A percentile compares a stretch with the other conserved stretches of the same genome.
Conservation (phyloP, 2,888 invertebrate genomes). For the Tipula helvola region DNA sequence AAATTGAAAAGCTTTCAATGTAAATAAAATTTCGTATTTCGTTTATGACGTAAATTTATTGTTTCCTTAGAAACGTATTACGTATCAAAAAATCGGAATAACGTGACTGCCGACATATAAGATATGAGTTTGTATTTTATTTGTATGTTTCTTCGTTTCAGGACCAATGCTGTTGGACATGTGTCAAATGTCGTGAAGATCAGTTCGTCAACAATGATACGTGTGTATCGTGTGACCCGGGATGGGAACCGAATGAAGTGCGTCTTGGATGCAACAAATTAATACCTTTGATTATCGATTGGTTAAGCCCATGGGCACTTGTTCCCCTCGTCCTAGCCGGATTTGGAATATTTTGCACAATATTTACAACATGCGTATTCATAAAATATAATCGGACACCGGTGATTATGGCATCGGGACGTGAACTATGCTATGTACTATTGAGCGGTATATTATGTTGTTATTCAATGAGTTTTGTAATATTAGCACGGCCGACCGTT, state of each 20-base stretch:
- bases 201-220: conserved; percentile 48
- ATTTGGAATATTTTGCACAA: conserved; percentile 46
- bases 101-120: neutral
- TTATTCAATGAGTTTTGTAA: conserved; percentile 57
- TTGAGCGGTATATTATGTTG: conserved; percentile 56
- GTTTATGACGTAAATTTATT: neutral
- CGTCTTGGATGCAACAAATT: conserved; percentile 44
- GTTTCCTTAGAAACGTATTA: neutral
- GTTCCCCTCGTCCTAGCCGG: conserved; percentile 49
- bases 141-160: conserved; percentile 20
- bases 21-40: neutral
- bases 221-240: conserved; percentile 43
- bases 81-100: neutral
- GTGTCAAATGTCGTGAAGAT: conserved; percentile 50
- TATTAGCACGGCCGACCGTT: conserved; percentile 52
- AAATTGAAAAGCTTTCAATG: neutral
- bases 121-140: neutral
- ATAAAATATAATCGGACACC: conserved; percentile 48
- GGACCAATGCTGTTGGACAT: conserved; percentile 58
- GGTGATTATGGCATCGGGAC: conserved; percentile 64
- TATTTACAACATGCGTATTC: conserved; percentile 51
- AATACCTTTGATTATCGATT: conserved; percentile 44
- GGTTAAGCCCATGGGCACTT: conserved; percentile 52
- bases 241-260: conserved; percentile 39
- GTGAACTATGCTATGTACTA: conserved; percentile 64